Evolutionary conservation across 2,797 vertebrate genomes (phyloP), one percentile per base, ranked within the genome.

Genomic region (Sylvia borin): DNA sequence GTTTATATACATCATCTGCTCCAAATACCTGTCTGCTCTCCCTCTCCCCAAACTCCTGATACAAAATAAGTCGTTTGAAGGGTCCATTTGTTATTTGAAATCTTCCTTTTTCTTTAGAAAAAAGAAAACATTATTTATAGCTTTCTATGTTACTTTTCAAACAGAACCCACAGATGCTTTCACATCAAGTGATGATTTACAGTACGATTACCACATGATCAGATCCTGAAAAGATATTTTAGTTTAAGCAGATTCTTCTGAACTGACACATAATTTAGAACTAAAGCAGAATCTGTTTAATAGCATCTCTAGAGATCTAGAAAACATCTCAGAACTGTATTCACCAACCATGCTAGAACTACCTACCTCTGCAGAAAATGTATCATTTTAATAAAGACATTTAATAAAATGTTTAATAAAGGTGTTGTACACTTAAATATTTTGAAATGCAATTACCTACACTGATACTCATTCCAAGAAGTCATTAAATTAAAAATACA

Each of bases 161-260:
- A 68, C 48, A 89, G 77, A 62, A 83, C 6, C 18, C 81, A 80
- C 24, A 67, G 43, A 47, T 42, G 11, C 24, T 85, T 76, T 71
- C 29, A 38, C 10, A 54, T 77, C 47, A 72, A 31, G 54, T 58
- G 38, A 88, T 26, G 42, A 53, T 75, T 78, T 68, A 68, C 26
- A 82, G 38, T 22, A 85, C 27, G 26, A 75, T 70, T 54, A 84
- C 18, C 26, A 70, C n/a, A 57, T 5, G 40, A 79, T 57, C 47
- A 73, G 51, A 73, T 7, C 10, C 38, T 68, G 36, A 74, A 68
- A 90, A 75, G 31, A 51, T 72, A 48, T 53, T 85, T 55, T 51
- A 68, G 66, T 84, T 92, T 40, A 80, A 64, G 65, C 61, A 77
- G 42, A 87, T 74, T 79, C 77, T 95, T 88, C 78, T 90, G 19